Evolutionary conservation across 2,113 vertebrate species (phyloP).

Genomic region (Apodemus speciosus): DNA sequence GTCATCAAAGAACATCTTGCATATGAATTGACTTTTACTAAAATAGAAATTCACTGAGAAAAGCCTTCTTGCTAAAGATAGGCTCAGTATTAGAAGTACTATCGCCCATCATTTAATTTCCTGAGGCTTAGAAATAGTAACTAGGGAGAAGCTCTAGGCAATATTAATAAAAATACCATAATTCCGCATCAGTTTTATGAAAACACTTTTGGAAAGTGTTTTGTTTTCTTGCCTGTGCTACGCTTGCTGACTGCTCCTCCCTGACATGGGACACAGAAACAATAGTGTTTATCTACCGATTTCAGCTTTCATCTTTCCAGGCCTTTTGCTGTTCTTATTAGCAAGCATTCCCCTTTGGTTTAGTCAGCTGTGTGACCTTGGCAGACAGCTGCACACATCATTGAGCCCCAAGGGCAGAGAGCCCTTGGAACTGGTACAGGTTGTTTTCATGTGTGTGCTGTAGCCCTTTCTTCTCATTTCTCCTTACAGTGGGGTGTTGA

Average conservation of each 20-base stretch:
- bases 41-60: constrained; percentile 36
- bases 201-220: constrained; percentile 9
- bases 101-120: constrained; percentile 74
- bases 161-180: constrained; percentile 58
- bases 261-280: background rate
- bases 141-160: constrained; percentile 36
- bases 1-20: constrained; percentile 55
- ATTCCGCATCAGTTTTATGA: constrained; percentile 30
- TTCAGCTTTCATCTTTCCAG: constrained; percentile 52
- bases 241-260: constrained; percentile 4
- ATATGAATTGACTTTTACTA: constrained; percentile 55
- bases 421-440: background rate
- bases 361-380: constrained; percentile 56
- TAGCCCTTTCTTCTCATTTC: constrained; percentile 28
- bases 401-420: background rate
- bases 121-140: constrained; percentile 60
- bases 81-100: constrained; percentile 55
- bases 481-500: constrained; percentile 94
- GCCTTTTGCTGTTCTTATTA: constrained; percentile 28
- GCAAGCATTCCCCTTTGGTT: background rate
- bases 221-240: constrained; percentile 31
- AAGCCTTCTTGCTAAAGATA: constrained; percentile 53
- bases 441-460: background rate
- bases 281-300: background rate
- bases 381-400: constrained; percentile 10